Evolutionary conservation across 2,888 invertebrate species (phyloP).

Genomic region (Athetis lepigone): DNA sequence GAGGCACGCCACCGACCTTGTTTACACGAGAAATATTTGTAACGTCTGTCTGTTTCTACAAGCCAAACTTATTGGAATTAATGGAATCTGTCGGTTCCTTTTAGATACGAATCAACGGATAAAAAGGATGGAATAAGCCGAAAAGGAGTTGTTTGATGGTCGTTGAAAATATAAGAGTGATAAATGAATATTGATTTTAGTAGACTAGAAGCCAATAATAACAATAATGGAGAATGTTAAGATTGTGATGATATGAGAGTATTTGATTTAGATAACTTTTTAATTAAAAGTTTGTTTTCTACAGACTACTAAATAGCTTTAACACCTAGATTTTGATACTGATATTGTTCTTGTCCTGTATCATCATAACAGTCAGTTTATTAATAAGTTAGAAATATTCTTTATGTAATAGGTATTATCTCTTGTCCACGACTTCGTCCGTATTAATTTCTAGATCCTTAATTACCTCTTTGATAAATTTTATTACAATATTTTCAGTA

Average conservation of each 20-base stretch:
- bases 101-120: constrained; percentile 46
- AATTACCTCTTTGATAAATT: too few relatives aligned
- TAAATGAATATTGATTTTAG: constrained; percentile 8
- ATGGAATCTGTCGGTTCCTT: constrained; percentile 50
- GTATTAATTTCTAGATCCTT: too few relatives aligned
- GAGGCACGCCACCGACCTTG: constrained; percentile 44
- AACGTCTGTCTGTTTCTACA: constrained; percentile 45
- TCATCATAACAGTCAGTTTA: too few relatives aligned
- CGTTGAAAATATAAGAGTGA: constrained; percentile 11
- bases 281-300: too few relatives aligned
- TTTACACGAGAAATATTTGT: constrained; percentile 67
- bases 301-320: too few relatives aligned
- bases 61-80: constrained; percentile 48
- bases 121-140: constrained; percentile 17
- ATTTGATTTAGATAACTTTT: too few relatives aligned
- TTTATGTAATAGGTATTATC: too few relatives aligned
- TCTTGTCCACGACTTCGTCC: too few relatives aligned
- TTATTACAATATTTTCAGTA: too few relatives aligned
- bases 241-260: neutral
- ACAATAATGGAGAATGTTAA: neutral
- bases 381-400: too few relatives aligned
- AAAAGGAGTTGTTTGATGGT: constrained; percentile 10
- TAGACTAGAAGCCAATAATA: constrained; percentile 6
- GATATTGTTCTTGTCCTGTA: too few relatives aligned
- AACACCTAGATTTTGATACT: too few relatives aligned